These are phyloP conservation scores for Drosophila kepulauana DNA, from an alignment of 1,140 invertebrate species.

Conservation along the genomic window DNA sequence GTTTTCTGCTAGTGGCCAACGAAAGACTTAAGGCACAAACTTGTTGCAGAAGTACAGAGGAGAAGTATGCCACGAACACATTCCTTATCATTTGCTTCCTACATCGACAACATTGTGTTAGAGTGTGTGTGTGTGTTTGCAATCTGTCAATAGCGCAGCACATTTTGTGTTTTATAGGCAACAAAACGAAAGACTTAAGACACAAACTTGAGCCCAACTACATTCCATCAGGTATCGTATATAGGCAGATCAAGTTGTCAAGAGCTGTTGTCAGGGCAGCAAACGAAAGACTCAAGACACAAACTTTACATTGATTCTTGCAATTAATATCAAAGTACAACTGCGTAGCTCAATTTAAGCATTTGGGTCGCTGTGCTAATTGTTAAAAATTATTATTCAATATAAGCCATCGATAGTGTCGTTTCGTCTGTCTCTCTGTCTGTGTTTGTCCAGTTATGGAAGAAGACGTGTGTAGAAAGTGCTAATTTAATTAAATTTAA, in stretches of 20 bases:
- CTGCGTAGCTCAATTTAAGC: conserved; percentile 50
- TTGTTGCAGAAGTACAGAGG: conserved; percentile 14
- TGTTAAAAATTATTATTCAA: conserved; percentile 79
- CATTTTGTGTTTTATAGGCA: background rate
- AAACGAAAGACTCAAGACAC: conserved; percentile 31
- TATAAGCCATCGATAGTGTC: conserved; percentile 48
- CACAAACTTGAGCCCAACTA: conserved; percentile 53
- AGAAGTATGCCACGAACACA: background rate
- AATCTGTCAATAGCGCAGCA: background rate
- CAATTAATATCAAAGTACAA: background rate
- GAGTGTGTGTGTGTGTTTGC: background rate
- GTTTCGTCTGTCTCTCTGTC: background rate
- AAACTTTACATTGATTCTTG: conserved; percentile 32
- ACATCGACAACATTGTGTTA: background rate
- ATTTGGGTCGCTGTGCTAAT: conserved; percentile 78
- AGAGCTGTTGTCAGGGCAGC: background rate
- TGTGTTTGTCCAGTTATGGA: background rate
- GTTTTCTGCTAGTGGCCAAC: conserved; percentile 29
- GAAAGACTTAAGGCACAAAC: conserved; percentile 72
- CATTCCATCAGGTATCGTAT: background rate
- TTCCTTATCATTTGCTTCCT: conserved; percentile 1
- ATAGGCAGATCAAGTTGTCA: background rate
- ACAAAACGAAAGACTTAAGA: conserved; percentile 61
- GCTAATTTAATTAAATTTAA: conserved; percentile 76
- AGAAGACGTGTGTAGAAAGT: conserved; percentile 65